A percentile compares a stretch with the other conserved stretches of the same genome.
Evolutionary conservation across 2,888 invertebrate genomes (phyloP).

Genomic region (Tetropium fuscum): DNA sequence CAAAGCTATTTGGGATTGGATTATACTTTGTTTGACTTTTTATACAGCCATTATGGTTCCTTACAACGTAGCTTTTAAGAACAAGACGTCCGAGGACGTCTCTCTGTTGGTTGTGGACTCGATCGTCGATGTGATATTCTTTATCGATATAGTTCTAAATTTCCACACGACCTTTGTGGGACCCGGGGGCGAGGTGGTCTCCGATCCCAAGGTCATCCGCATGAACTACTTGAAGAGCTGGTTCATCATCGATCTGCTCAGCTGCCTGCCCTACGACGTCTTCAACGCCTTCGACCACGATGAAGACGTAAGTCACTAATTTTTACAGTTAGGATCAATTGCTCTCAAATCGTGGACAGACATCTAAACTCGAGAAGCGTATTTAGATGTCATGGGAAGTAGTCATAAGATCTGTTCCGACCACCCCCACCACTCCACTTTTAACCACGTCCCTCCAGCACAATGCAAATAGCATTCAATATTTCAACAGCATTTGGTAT

Average conservation of each 20-base stretch:
- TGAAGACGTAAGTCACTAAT: constrained; percentile 93
- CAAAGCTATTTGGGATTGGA: constrained; percentile 99
- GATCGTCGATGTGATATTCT: constrained; percentile 99
- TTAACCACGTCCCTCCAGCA: too few species aligned
- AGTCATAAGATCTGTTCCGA: too few species aligned
- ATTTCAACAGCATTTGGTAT: too few species aligned
- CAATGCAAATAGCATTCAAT: too few species aligned
- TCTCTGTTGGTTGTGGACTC: constrained; percentile 95
- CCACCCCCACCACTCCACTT: too few species aligned
- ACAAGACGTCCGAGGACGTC: constrained; percentile 97
- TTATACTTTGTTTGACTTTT: constrained; percentile 99
- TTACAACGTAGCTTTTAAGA: constrained; percentile 79
- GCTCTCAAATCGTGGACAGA: too few species aligned
- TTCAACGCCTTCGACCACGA: constrained; percentile 99
- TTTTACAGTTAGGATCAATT: too few species aligned
- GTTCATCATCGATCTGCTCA: constrained; percentile 99
- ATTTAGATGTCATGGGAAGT: too few species aligned
- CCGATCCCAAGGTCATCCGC: constrained; percentile 97
- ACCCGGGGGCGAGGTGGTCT: constrained; percentile 95
- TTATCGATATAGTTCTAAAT: constrained; percentile 99
- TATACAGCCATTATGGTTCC: constrained; percentile 93
- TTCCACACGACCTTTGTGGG: constrained; percentile 99
- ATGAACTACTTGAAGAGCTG: constrained; percentile 99
- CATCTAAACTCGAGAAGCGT: too few species aligned
- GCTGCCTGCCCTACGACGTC: constrained; percentile 99